phyloP scores from a whole-genome alignment of 2,888 invertebrate genomes.

The Polyploca ridens region DNA sequence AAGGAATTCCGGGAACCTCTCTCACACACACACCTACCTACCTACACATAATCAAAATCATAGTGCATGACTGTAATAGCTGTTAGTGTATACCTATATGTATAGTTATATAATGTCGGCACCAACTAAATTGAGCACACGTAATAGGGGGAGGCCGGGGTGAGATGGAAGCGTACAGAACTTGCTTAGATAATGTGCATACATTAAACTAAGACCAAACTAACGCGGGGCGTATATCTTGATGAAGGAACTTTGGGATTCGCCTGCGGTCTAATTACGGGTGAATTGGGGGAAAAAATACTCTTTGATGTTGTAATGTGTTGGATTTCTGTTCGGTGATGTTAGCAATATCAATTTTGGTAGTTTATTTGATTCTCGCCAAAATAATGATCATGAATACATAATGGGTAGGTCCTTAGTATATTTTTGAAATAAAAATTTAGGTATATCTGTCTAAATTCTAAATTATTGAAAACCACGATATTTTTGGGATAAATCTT shows the following conservation, averaged over 20 bases:
- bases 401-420: no score
- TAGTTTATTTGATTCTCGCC: no score
- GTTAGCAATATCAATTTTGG: background rate
- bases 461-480: no score
- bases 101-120: constrained; percentile 14
- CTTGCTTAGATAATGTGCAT: constrained; percentile 84
- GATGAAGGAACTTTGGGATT: constrained; percentile 77
- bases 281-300: constrained; percentile 56
- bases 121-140: constrained; percentile 67
- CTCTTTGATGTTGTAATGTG: constrained; percentile 35
- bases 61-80: constrained; percentile 1
- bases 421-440: no score
- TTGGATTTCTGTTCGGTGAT: constrained; percentile 31
- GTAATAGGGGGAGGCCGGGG: constrained; percentile 51
- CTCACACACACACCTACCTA: background rate
- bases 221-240: constrained; percentile 74
- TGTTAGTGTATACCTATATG: background rate
- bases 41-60: constrained; percentile 2
- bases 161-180: constrained; percentile 56
- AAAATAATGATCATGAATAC: no score
- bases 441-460: no score
- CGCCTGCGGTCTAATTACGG: constrained; percentile 76
- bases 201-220: constrained; percentile 83
- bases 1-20: background rate
- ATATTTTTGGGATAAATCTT: no score